phyloP scores from a whole-genome alignment of 2,113 vertebrate species.

The Cercopithecus mona region DNA sequence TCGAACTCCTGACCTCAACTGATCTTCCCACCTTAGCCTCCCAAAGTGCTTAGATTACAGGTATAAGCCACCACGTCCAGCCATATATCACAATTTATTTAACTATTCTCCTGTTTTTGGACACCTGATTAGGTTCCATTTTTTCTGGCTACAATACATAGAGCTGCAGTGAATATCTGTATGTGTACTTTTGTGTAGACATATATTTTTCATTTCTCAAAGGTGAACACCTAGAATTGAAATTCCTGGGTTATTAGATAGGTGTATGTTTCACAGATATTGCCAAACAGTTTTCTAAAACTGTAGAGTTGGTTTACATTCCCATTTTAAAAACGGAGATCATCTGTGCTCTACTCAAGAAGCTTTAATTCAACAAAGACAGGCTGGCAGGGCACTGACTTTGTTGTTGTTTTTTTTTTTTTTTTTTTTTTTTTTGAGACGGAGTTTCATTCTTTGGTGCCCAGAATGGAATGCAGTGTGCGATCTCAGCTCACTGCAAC shows the following conservation, averaged over 20 bases:
- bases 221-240: background rate
- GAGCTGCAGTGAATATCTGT: background rate
- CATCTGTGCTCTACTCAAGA: background rate
- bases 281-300: background rate
- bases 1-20: no score
- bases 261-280: background rate
- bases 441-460: no score
- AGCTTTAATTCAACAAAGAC: background rate
- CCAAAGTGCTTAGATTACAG: no score
- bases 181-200: background rate
- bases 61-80: no score
- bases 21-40: no score
- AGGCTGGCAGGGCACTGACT: background rate
- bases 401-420: background rate
- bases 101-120: background rate
- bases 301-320: background rate
- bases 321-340: background rate
- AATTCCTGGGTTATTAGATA: background rate
- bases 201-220: constrained; percentile 6
- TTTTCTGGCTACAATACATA: background rate
- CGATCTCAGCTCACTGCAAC: no score
- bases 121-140: background rate
- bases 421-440: no score
- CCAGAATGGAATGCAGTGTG: no score
- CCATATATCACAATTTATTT: background rate